phyloP scores from a whole-genome alignment of 2,888 invertebrate genomes.

The Chymomyza amoena region DNA sequence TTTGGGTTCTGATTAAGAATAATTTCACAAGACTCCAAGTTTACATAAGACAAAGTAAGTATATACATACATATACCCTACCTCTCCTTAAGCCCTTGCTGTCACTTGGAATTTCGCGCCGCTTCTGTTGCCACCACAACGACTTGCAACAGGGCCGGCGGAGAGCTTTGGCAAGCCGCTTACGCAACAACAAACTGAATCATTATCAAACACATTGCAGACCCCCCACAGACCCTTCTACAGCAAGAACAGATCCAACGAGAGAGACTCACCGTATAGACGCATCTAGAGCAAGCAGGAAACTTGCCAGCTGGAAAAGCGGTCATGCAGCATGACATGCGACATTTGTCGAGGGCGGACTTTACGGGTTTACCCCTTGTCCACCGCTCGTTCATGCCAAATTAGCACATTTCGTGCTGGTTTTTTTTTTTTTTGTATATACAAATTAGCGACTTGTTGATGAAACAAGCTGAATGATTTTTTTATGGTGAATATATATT shows the following conservation, averaged over 20 bases:
- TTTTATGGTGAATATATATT: background rate
- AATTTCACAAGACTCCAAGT: background rate
- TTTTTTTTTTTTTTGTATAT: background rate
- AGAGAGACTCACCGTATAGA: background rate
- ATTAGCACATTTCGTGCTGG: conserved; percentile 1
- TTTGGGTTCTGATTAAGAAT: background rate
- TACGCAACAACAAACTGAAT: conserved; percentile 20
- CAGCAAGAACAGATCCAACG: background rate
- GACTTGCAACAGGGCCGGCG: background rate
- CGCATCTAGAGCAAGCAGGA: background rate
- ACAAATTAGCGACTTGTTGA: conserved; percentile 60
- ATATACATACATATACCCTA: background rate
- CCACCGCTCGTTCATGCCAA: background rate
- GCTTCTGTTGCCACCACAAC: background rate
- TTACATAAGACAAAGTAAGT: background rate
- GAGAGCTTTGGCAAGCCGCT: conserved; percentile 4
- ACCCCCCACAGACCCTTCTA: background rate
- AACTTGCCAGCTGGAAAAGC: background rate
- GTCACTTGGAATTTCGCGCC: conserved; percentile 5
- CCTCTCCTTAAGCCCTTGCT: background rate
- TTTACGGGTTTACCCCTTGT: background rate
- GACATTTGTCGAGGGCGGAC: background rate
- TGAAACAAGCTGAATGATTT: conserved; percentile 23
- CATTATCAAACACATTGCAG: conserved; percentile 12
- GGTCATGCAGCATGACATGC: background rate